A percentile compares a stretch with the other conserved stretches of the same genome.
Conservation (phyloP, 2,888 invertebrate species). For the Lasioglossum pauxillum region DNA sequence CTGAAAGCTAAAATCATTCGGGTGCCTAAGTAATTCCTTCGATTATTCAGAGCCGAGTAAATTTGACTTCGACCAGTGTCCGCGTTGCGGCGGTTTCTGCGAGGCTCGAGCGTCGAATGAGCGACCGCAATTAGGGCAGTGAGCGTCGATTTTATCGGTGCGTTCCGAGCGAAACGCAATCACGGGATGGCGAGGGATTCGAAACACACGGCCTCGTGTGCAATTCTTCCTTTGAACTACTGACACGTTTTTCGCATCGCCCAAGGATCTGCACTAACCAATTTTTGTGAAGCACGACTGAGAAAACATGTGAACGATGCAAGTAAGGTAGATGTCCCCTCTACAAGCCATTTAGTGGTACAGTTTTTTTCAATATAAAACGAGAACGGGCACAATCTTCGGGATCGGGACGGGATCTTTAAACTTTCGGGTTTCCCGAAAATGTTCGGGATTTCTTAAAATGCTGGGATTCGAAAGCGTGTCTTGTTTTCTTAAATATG, state of each 20-base stretch:
- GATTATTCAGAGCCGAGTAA: constrained; percentile 9
- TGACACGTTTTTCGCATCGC: background rate
- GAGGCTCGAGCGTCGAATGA: background rate
- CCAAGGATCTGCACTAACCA: background rate
- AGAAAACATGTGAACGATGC: background rate
- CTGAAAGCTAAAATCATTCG: background rate
- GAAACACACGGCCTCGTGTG: background rate
- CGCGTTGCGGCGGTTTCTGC: background rate
- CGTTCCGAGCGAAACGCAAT: constrained; percentile 25
- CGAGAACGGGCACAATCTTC: too few relatives aligned
- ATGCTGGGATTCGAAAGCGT: too few relatives aligned
- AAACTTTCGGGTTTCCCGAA: too few relatives aligned
- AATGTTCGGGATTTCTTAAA: too few relatives aligned
- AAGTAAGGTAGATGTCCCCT: too few relatives aligned
- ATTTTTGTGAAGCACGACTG: background rate
- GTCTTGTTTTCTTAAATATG: too few relatives aligned
- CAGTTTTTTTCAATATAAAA: too few relatives aligned
- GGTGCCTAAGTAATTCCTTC: constrained; percentile 3
- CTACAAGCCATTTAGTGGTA: too few relatives aligned
- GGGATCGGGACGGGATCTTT: too few relatives aligned
- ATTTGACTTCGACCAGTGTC: constrained; percentile 4
- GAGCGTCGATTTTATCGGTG: constrained; percentile 19
- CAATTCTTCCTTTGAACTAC: background rate
- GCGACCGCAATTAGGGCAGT: constrained; percentile 27
- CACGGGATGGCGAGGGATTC: background rate